These are phyloP conservation scores for Chymomyza procnemis DNA, from an alignment of 2,888 invertebrate genomes.

Conservation along the genomic window DNA sequence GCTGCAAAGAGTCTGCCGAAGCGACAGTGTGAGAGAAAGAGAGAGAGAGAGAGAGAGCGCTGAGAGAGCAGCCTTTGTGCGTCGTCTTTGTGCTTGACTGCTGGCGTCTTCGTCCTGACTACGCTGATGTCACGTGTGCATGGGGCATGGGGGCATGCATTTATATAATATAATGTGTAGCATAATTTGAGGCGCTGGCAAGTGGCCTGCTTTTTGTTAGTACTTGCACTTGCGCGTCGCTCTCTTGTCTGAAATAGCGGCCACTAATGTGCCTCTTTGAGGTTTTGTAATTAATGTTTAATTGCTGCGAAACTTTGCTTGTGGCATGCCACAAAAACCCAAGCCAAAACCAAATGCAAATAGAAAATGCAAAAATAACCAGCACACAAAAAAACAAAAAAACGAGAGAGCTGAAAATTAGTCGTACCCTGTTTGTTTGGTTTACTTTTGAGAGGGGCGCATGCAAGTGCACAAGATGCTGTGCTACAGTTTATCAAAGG, in stretches of 20 bases:
- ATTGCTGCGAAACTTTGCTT: slow-evolving; percentile 57
- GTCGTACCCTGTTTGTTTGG: background rate
- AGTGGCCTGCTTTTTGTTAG: slow-evolving; percentile 12
- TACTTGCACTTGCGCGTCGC: slow-evolving; percentile 2
- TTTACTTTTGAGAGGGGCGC: background rate
- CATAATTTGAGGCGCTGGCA: slow-evolving; percentile 46
- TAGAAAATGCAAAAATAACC: background rate
- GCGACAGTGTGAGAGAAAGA: background rate
- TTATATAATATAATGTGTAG: slow-evolving; percentile 29
- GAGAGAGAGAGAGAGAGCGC: background rate
- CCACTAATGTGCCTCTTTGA: slow-evolving; percentile 66
- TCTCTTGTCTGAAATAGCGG: slow-evolving; percentile 40
- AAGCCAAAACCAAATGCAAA: background rate
- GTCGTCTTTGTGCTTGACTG: background rate
- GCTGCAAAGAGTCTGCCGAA: background rate
- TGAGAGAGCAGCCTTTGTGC: background rate
- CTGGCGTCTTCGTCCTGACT: background rate
- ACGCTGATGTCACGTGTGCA: background rate
- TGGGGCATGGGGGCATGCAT: background rate
- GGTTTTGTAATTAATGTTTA: slow-evolving; percentile 62
- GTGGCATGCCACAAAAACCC: slow-evolving; percentile 17
- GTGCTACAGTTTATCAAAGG: background rate
- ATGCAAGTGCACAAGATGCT: background rate
- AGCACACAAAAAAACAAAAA: no score
- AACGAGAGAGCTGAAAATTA: no score